Base-by-base conservation (phyloP, 2,888 invertebrate species). In the Aporophyla nigra region DNA sequence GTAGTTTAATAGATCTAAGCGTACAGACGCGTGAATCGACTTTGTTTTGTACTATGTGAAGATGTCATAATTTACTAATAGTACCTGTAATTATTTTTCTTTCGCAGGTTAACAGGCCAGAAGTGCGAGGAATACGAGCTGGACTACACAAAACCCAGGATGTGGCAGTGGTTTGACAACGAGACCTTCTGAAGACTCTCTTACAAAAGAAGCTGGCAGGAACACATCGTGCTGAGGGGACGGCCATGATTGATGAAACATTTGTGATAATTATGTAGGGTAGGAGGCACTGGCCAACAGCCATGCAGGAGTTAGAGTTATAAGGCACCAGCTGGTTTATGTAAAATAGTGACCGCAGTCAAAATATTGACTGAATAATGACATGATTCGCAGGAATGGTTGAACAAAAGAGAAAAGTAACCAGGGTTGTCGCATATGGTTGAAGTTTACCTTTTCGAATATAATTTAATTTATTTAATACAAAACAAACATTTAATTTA, bases 101-200 rank as follows among this genome's bases (percentile, higher is more conserved):
- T 51, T 51, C 92, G 7, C 93, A 96, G 96, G 86, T 93, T 96
- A 85, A 96, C 97, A 0, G 95, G 96, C 0, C 94, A 94, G 76
- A 97, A 97, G 83, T 97, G 97, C 78, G 93, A 96, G 62, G 95
- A 97, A 56, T 97, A 97, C 82, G 95, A 97, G 74, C 87, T 97
- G 79, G 97, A 97, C 84, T 92, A 94, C 87, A 93, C 93, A 0
- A 94, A 95, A 82, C 93, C 95, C 0, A 95, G 95, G 86, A 96
- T 95, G 91, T 97, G 97, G 96, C 97, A 97, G 89, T 97, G 97
- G 97, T 97, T 97, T 80, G 97, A 97, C 86, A 97, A 95, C 84
- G 97, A 97, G 78, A 96, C 95, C 14, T 97, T 96, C 88, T 97
- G 90, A 94, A 4, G 2, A 65, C 0, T 7, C 33, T n/a, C n/a